These are phyloP conservation scores for Petromus typicus DNA, from an alignment of 2,113 vertebrate genomes.

Conservation along the genomic window DNA sequence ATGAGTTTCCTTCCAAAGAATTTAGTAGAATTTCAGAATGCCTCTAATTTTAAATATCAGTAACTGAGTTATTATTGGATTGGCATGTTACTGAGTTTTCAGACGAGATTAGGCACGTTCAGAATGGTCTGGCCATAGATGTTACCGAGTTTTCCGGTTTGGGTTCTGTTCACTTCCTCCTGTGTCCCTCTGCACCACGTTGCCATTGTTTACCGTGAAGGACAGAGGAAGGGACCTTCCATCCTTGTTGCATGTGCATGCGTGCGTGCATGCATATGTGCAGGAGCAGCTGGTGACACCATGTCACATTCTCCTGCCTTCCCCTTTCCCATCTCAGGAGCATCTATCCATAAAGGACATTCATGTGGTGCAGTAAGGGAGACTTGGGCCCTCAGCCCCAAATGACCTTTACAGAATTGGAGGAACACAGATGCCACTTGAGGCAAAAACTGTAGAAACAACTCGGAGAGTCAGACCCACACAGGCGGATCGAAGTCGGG, in stretches of 20 bases:
- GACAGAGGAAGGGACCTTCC: no score
- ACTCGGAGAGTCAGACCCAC: not conserved
- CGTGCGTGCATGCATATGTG: not conserved
- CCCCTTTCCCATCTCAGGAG: not conserved
- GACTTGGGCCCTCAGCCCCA: not conserved
- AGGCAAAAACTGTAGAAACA: not conserved
- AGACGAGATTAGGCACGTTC: no score
- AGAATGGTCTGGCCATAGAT: no score
- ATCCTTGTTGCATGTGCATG: rapidly evolving
- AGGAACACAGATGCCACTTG: not conserved
- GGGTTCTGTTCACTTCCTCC: not conserved
- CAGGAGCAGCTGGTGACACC: not conserved
- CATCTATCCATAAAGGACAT: not conserved
- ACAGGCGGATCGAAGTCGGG: not conserved
- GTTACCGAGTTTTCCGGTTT: no score
- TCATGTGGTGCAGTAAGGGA: not conserved
- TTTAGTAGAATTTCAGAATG: not conserved
- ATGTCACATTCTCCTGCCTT: not conserved
- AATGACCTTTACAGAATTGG: not conserved
- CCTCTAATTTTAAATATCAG: not conserved
- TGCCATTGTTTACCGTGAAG: not conserved
- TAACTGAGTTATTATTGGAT: not conserved
- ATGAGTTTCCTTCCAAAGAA: constrained; percentile 6
- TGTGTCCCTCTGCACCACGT: no score
- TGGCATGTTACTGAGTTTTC: not conserved